Evolutionary conservation across 2,888 invertebrate genomes (phyloP).

Genomic region (Gastracanthus pulcherrimus): DNA sequence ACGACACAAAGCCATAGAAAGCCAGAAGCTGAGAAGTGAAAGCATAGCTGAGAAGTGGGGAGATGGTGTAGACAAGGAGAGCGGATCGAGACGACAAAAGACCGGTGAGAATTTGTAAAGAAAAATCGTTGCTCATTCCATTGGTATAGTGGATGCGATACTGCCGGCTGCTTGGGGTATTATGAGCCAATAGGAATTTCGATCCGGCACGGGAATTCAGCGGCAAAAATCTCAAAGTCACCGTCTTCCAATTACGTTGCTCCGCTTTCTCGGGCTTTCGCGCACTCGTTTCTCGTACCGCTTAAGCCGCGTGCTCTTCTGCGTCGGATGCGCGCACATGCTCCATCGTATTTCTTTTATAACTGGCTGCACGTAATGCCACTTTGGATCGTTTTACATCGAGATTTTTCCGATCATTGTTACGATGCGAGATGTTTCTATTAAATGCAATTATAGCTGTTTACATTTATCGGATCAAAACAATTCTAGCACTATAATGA

Average conservation of each 20-base stretch:
- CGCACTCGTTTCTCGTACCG: too few relatives aligned
- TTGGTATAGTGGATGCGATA: not conserved
- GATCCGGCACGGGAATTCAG: not conserved
- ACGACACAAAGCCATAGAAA: not conserved
- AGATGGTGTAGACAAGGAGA: not conserved
- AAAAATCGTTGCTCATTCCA: conserved; percentile 14
- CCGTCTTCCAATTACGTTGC: conserved; percentile 8
- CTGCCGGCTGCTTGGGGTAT: not conserved
- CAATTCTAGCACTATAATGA: too few relatives aligned
- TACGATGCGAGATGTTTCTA: too few relatives aligned
- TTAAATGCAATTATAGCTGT: too few relatives aligned
- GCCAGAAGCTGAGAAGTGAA: not conserved
- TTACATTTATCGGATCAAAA: too few relatives aligned
- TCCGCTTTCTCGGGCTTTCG: too few relatives aligned
- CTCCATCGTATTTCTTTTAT: too few relatives aligned
- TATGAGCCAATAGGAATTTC: conserved; percentile 21
- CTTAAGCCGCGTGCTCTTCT: too few relatives aligned
- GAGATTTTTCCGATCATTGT: too few relatives aligned
- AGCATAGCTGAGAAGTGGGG: not conserved
- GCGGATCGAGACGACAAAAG: not conserved
- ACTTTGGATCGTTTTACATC: too few relatives aligned
- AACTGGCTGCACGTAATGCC: too few relatives aligned
- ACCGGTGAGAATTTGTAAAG: conserved; percentile 23
- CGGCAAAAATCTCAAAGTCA: conserved; percentile 7
- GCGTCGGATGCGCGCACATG: too few relatives aligned